Percentiles rank a stretch among this genome's conserved stretches.
Evolutionary conservation across 2,113 vertebrate genomes (phyloP).

Genomic region (Rhipidura dahli): DNA sequence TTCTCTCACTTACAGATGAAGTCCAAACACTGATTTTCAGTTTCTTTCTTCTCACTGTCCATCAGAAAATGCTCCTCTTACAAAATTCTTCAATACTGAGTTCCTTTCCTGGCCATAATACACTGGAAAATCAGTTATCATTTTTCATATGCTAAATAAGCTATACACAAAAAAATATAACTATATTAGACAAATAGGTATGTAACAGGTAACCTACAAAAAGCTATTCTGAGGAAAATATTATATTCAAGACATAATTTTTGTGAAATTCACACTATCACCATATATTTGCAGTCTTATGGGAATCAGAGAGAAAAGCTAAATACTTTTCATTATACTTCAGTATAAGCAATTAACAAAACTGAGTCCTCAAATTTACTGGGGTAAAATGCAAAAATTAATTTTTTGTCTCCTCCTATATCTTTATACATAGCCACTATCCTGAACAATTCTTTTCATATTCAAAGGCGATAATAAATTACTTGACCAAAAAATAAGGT

Average conservation of each 20-base stretch:
- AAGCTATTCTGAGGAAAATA: not conserved
- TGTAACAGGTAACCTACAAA: not conserved
- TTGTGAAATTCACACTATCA: not conserved
- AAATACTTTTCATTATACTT: not conserved
- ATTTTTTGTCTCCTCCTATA: not conserved
- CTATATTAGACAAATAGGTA: not conserved
- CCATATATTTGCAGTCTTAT: not conserved
- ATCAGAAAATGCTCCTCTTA: not conserved
- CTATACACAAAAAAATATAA: not conserved
- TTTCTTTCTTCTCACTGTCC: not conserved
- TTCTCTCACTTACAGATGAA: not conserved
- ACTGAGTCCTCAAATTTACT: not conserved
- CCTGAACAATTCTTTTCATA: not conserved
- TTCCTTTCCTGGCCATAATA: not conserved
- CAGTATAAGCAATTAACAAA: not conserved
- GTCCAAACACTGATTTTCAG: not conserved
- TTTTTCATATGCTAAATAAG: not conserved
- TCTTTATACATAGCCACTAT: not conserved
- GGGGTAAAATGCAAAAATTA: not conserved
- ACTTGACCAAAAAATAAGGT: not conserved
- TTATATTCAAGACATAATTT: rapidly evolving
- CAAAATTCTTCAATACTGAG: rapidly evolving
- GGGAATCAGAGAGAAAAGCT: not conserved
- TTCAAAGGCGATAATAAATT: not conserved
- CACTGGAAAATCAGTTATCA: not conserved